Evolutionary conservation across 1,140 invertebrate genomes (phyloP), one percentile per base, ranked within the genome.

Genomic region (Drosophila eugracilis): DNA sequence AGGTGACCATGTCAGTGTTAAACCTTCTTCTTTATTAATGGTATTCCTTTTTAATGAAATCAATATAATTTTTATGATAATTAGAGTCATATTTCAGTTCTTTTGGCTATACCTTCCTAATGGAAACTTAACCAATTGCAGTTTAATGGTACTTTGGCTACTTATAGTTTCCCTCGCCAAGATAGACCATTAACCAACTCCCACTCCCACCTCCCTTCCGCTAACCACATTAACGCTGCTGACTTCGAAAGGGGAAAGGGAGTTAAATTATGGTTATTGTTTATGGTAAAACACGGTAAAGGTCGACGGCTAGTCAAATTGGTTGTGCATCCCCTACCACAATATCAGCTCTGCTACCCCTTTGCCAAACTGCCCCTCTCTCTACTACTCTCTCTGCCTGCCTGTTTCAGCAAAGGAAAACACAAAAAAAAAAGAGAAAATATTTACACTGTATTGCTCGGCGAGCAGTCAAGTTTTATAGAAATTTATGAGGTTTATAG

Each of bases 231-330:
- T 84, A 84, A 72, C 66, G 41, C 41, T 57, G 41, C 41, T 57
- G 49, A 55, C 50, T 69, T 78, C 76, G 14, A n/a, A n/a, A 14
- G 22, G 21, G 34, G 22, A 53, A 30, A 6, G 45, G 59, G 55
- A 50, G 49, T 44, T 86, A 90, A 90, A 80, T 90, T 86, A 90
- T 90, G 78, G 86, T 90, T 90, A 90, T 90, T 90, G 86, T 88
- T 86, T 86, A 90, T 77, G 78, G 72, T 77, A 48, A 72, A 84
- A 78, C 75, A 89, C 75, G 72, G 69, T 32, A 71, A 74, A 74
- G 80, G 81, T 84, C 78, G 67, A 50, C 57, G 58, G 66, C 73
- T 65, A 72, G 50, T 63, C 57, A 73, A 79, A 76, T 60, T 70
- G 58, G 42, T 19, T 70, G 67, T 19, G 24, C 59, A 48, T 19